Conservation (phyloP, 2,888 invertebrate genomes). For the Trypoxylon attenuatum region DNA sequence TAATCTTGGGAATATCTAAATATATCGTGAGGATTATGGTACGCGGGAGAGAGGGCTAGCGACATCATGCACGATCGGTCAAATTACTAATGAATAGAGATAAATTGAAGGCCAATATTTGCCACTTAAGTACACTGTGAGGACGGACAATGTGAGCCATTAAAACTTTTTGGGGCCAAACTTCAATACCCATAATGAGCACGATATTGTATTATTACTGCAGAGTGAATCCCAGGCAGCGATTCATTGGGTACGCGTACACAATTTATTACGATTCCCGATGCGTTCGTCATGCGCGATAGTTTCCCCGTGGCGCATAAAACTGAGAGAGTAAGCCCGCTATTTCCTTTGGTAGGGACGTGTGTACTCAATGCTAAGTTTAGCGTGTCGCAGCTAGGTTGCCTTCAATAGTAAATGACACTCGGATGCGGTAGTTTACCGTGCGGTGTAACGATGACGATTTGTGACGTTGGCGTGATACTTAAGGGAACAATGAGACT, state of each 20-base stretch:
- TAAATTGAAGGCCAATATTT: slow-evolving; percentile 9
- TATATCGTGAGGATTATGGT: too few species aligned
- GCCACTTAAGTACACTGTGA: slow-evolving; percentile 24
- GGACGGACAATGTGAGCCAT: too few species aligned
- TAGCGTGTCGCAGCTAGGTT: slow-evolving; percentile 48
- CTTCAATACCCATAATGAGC: background rate
- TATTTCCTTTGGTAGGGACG: slow-evolving; percentile 48
- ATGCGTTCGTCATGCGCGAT: slow-evolving; percentile 45
- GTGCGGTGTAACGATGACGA: slow-evolving; percentile 54
- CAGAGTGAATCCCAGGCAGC: background rate
- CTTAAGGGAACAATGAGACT: slow-evolving; percentile 58
- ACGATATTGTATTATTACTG: background rate
- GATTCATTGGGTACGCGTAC: background rate
- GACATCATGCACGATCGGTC: background rate
- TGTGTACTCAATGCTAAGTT: slow-evolving; percentile 50
- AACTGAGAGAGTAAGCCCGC: slow-evolving; percentile 32
- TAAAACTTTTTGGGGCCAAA: background rate
- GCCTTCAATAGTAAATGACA: slow-evolving; percentile 63
- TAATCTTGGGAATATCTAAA: background rate
- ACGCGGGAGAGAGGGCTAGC: too few species aligned
- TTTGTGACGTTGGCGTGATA: slow-evolving; percentile 52
- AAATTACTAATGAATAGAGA: background rate
- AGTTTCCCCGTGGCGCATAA: slow-evolving; percentile 34
- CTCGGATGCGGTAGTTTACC: slow-evolving; percentile 58
- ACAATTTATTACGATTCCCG: slow-evolving; percentile 46